Conservation (phyloP, 2,113 vertebrate species). For the Corydoras sp. region DNA sequence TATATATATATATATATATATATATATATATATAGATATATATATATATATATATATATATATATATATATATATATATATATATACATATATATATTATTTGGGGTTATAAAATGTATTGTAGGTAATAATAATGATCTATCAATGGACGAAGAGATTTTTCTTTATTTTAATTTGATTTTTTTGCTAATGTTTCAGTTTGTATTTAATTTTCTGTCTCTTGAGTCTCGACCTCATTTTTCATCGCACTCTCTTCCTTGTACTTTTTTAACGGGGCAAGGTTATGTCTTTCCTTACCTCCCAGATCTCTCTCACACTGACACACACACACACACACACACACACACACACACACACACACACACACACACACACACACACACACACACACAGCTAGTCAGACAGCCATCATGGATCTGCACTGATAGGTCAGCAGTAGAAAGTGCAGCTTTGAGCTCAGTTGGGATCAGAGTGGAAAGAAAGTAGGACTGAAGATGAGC, state of each 20-base stretch:
- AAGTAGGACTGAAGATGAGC: slow-evolving; percentile 42
- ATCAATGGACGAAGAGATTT: no score
- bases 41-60: no score
- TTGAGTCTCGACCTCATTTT: slow-evolving; percentile 15
- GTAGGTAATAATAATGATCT: no score
- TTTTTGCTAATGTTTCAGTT: neutral
- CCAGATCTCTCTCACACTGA: neutral
- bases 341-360: slow-evolving; percentile 7
- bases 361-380: slow-evolving; percentile 9
- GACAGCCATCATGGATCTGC: slow-evolving; percentile 55
- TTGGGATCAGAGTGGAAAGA: slow-evolving; percentile 44
- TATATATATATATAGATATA: no score
- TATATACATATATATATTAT: no score
- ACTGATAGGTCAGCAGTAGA: slow-evolving; percentile 60
- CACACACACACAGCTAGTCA: slow-evolving; percentile 5
- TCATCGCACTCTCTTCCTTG: neutral
- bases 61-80: no score
- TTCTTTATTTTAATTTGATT: neutral
- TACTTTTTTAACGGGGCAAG: neutral
- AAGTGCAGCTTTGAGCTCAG: slow-evolving; percentile 53
- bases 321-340: slow-evolving; percentile 12
- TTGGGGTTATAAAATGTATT: no score
- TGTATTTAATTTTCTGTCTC: slow-evolving; percentile 10
- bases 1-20: no score
- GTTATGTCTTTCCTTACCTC: slow-evolving; percentile 6